Conservation (phyloP, 2,888 invertebrate genomes). For the Andrena praecox region DNA sequence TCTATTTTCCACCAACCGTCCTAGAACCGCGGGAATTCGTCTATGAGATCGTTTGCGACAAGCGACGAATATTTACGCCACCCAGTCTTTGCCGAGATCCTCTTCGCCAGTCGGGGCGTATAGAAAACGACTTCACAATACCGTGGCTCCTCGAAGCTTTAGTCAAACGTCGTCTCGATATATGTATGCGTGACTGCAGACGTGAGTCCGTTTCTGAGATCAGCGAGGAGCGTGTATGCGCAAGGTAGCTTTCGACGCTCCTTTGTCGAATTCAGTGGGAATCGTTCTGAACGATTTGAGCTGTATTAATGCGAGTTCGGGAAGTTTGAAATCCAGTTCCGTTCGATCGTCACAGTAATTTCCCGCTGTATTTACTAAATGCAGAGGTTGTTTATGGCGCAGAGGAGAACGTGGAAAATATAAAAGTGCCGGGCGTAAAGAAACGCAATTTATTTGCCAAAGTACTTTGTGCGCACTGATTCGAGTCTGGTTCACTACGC, state of each 20-base stretch:
- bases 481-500: conserved; percentile 17
- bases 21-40: background rate
- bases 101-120: conserved; percentile 9
- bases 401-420: background rate
- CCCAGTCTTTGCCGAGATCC: conserved; percentile 36
- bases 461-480: conserved; percentile 11
- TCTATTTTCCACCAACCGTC: background rate
- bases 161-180: conserved; percentile 60
- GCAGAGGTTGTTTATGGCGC: no score
- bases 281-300: background rate
- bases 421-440: background rate
- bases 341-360: background rate
- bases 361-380: background rate
- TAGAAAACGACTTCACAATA: conserved; percentile 48
- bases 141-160: conserved; percentile 53
- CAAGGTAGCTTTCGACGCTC: background rate
- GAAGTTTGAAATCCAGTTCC: background rate
- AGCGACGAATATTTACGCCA: conserved; percentile 46
- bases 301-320: background rate
- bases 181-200: conserved; percentile 22
- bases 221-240: background rate
- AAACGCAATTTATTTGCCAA: conserved; percentile 3
- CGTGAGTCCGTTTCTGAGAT: conserved; percentile 19
- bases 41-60: conserved; percentile 2
- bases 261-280: background rate